Base-by-base conservation (phyloP, 2,113 vertebrate species). In the Ammodytes marinus region DNA sequence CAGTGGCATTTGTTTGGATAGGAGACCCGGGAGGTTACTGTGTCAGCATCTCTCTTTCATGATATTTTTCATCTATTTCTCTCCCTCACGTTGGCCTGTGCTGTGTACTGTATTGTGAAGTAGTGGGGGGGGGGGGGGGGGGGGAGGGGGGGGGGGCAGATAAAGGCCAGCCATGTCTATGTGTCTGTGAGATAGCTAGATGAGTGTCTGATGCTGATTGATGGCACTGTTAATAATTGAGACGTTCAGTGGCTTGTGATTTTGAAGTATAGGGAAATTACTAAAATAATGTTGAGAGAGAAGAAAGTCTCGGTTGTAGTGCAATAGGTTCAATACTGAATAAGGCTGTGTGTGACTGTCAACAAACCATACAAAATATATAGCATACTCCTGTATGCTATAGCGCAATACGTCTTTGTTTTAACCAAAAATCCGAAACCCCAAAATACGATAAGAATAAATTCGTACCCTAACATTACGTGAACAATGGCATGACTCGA, bases 91-190 rank as follows among this genome's bases (percentile, higher is more conserved):
- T 74, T 72, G 55, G 39, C 19, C 54, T 53, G 50, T 59, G 73
- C 63, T 72, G 58, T 86, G 58, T 86, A 55, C 80, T 84, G 80
- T 63, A 73, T 86, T 84, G 87, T 76, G 53, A 77, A 79, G 59
- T 27, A 27, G 39, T 72, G 10, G 13, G 59, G 75, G 71, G 68
- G 39, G 74, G 10, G 13, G 59, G 75, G 71, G 68, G 39, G 74
- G 10, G 13, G 59, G 75, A n/a, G n/a, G n/a, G n/a, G 39, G 74
- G 10, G 13, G 59, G 75, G 71, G 68, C 65, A 64, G 73, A 79
- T 80, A 75, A 76, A 74, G 70, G 66, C 58, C 75, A 80, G 69
- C 80, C 78, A 84, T 42, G 12, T 45, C 17, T 47, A 69, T n/a
- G 45, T 50, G 73, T 37, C 17, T 75, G 65, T 83, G 40, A 42